These are phyloP conservation scores for Orthonevra nobilis DNA, from an alignment of 2,888 invertebrate species.

Conservation along the genomic window DNA sequence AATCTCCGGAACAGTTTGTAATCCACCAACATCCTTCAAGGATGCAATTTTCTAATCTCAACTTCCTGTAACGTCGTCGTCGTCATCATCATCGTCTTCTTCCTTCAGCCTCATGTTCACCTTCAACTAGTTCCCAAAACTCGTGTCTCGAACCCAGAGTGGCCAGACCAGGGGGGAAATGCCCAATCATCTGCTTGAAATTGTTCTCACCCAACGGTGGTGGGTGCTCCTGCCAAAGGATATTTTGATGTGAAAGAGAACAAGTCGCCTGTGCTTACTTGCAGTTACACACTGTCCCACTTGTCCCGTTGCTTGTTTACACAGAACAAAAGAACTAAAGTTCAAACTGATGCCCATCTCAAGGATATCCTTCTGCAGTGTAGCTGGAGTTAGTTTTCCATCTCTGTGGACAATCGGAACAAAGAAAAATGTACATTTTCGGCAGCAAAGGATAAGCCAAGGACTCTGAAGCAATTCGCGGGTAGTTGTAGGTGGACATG, in stretches of 20 bases:
- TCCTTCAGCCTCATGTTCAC: too few relatives aligned
- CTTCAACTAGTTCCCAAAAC: conserved; percentile 10
- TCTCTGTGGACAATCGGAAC: conserved; percentile 42
- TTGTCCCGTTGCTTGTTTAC: conserved; percentile 19
- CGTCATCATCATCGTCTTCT: conserved; percentile 1
- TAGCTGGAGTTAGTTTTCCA: conserved; percentile 51
- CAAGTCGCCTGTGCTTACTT: not conserved
- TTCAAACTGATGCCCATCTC: conserved; percentile 55
- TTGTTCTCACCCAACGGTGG: conserved; percentile 15
- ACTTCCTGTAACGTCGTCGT: conserved; percentile 46
- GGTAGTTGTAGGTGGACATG: conserved; percentile 30
- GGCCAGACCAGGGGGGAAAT: conserved; percentile 51
- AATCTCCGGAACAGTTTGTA: conserved; percentile 59
- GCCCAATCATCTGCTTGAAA: conserved; percentile 54
- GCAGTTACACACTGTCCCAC: too few relatives aligned
- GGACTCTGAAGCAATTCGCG: not conserved
- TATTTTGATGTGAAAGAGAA: conserved; percentile 1
- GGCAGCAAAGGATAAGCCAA: conserved; percentile 31
- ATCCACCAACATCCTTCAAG: conserved; percentile 56
- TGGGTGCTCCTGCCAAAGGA: too few relatives aligned
- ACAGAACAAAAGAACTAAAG: conserved; percentile 32
- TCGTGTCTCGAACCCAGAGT: too few relatives aligned
- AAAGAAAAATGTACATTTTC: conserved; percentile 45
- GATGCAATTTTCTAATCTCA: conserved; percentile 60
- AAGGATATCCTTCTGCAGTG: conserved; percentile 12